phyloP scores from a whole-genome alignment of 2,888 invertebrate species.

The Baronia brevicornis region DNA sequence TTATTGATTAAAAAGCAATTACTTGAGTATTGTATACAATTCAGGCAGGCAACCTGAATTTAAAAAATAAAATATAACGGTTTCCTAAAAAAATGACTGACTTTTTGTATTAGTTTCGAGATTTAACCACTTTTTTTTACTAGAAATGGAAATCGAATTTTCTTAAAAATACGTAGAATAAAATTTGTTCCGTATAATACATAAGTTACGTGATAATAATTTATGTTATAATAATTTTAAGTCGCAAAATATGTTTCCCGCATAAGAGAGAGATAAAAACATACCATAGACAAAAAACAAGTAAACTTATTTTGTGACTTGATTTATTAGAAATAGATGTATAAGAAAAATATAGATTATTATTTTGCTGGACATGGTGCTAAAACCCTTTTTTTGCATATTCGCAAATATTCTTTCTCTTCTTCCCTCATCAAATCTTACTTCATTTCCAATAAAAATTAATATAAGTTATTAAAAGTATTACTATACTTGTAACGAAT shows the following conservation, averaged over 20 bases:
- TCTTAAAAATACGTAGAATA: not conserved
- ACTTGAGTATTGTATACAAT: no score
- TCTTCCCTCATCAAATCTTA: constrained; percentile 2
- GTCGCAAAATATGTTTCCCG: constrained; percentile 10
- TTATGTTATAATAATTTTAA: constrained; percentile 3
- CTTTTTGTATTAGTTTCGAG: no score
- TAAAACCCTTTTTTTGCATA: constrained; percentile 21
- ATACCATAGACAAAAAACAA: no score
- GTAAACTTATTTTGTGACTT: constrained; percentile 8
- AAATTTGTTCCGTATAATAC: not conserved
- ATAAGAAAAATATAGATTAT: constrained; percentile 14
- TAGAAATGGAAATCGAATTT: no score
- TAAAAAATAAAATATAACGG: no score
- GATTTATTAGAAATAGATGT: constrained; percentile 2
- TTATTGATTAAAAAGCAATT: no score
- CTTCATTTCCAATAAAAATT: constrained; percentile 6
- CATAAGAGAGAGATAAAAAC: no score
- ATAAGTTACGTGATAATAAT: not conserved
- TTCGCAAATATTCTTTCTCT: constrained; percentile 4
- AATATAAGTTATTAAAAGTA: constrained; percentile 9
- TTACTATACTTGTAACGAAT: no score
- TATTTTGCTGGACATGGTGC: constrained; percentile 31
- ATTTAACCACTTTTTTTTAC: no score
- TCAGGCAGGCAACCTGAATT: no score
- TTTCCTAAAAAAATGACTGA: no score